Conservation (phyloP, 2,797 vertebrate genomes). For the Thalassophryne amazonica region DNA sequence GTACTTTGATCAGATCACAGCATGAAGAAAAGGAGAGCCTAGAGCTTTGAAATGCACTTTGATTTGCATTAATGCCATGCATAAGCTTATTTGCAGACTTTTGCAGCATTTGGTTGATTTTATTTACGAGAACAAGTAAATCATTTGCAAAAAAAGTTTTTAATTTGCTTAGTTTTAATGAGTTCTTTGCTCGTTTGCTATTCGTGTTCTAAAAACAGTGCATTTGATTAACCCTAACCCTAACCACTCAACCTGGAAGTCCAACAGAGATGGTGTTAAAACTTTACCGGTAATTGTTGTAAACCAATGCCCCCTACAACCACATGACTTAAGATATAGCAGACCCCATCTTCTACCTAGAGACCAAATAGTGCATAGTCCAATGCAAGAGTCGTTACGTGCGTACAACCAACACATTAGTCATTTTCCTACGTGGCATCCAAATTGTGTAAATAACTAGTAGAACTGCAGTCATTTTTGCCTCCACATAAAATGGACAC, state of each 20-base stretch:
- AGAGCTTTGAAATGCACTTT: constrained; percentile 39
- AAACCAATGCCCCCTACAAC: constrained; percentile 10
- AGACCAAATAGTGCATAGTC: too few relatives aligned
- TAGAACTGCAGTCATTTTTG: too few relatives aligned
- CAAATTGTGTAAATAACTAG: too few relatives aligned
- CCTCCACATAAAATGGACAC: too few relatives aligned
- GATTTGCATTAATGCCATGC: constrained; percentile 24
- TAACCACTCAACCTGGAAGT: not conserved
- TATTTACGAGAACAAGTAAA: constrained; percentile 13
- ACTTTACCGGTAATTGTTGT: too few relatives aligned
- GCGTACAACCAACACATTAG: too few relatives aligned
- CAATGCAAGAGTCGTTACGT: too few relatives aligned
- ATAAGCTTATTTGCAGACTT: constrained; percentile 34
- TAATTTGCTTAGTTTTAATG: constrained; percentile 34
- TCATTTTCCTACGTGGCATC: too few relatives aligned
- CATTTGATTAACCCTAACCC: not conserved
- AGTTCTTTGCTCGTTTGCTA: constrained; percentile 43
- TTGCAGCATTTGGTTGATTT: constrained; percentile 33
- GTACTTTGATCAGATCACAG: constrained; percentile 44
- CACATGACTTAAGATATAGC: too few relatives aligned
- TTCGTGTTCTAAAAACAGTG: constrained; percentile 20
- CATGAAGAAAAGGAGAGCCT: constrained; percentile 52
- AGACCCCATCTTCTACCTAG: too few relatives aligned
- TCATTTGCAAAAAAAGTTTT: constrained; percentile 29
- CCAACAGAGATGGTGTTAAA: too few relatives aligned